Evolutionary conservation across 2,888 invertebrate genomes (phyloP).

Genomic region (Nomada fucata): DNA sequence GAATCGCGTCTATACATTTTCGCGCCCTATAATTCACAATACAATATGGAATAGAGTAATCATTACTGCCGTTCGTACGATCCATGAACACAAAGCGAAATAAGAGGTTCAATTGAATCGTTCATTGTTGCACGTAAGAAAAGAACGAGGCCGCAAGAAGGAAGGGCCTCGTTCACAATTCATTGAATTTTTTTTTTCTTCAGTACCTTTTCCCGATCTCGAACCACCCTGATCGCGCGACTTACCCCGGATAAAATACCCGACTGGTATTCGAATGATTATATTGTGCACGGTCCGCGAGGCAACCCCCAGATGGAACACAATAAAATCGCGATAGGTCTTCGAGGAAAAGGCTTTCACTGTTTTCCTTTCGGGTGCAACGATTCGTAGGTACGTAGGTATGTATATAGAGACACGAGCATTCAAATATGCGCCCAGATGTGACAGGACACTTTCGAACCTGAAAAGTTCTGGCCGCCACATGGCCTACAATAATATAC

Average conservation of each 20-base stretch:
- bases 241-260: background rate
- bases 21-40: background rate
- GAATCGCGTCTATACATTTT: too few relatives aligned
- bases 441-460: conserved; percentile 27
- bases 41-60: background rate
- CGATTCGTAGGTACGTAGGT: conserved; percentile 7
- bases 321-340: conserved; percentile 9
- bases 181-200: background rate
- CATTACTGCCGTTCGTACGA: background rate
- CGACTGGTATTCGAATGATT: background rate
- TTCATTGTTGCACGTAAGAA: background rate
- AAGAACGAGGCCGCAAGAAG: background rate
- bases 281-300: background rate
- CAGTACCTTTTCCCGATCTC: background rate
- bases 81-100: background rate
- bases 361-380: conserved; percentile 20
- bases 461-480: conserved; percentile 54
- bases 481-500: conserved; percentile 64
- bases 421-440: conserved; percentile 27
- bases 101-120: background rate
- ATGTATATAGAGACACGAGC: too few relatives aligned
- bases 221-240: background rate
- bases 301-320: background rate
- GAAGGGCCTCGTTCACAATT: background rate
- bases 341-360: conserved; percentile 10